Evolutionary conservation across 1,140 invertebrate species (phyloP).

Genomic region (Idris sp.): DNA sequence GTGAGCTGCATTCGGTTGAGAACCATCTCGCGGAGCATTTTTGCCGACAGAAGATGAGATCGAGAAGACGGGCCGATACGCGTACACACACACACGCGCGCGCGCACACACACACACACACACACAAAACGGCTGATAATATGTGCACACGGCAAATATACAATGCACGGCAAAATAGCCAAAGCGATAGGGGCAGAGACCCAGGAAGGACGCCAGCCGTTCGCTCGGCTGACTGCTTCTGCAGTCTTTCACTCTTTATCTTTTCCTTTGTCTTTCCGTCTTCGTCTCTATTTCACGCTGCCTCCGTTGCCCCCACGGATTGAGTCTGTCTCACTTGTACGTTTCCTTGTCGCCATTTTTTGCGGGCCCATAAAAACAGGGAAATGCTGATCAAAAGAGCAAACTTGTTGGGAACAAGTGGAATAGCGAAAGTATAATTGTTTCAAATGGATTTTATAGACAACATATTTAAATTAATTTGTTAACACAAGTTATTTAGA

Average conservation of each 20-base stretch:
- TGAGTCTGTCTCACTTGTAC: no score
- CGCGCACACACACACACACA: conserved; percentile 53
- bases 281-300: conserved; percentile 9
- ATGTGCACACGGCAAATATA: conserved; percentile 74
- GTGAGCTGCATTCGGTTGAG: conserved; percentile 73
- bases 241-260: conserved; percentile 25
- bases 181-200: conserved; percentile 75
- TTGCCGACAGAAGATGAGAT: conserved; percentile 66
- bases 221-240: conserved; percentile 56
- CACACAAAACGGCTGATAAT: conserved; percentile 66
- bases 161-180: conserved; percentile 70
- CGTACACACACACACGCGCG: conserved; percentile 44
- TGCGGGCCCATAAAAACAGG: no score
- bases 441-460: no score
- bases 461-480: no score
- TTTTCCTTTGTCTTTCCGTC: conserved; percentile 22
- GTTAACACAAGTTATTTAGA: no score
- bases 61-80: conserved; percentile 54
- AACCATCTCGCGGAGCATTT: conserved; percentile 72
- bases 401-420: no score
- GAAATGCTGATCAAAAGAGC: conserved; percentile 4
- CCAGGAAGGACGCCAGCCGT: conserved; percentile 76
- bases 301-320: conserved; percentile 47
- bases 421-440: no score
- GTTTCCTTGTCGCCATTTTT: no score